phyloP scores from a whole-genome alignment of 2,888 invertebrate species.

The Yponomeuta cagnagella region DNA sequence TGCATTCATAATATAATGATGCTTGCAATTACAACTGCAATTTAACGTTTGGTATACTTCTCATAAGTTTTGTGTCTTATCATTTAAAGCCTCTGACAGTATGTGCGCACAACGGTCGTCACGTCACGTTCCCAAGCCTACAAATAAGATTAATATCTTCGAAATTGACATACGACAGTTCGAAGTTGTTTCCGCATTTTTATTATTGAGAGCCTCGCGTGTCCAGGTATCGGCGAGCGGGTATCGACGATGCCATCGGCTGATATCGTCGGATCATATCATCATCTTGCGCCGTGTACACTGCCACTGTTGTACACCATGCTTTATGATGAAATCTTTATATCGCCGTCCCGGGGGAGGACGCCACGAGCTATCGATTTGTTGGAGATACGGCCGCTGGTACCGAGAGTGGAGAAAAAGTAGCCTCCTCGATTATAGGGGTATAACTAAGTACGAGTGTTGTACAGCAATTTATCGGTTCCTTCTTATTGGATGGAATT shows the following conservation, averaged over 20 bases:
- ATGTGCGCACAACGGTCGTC: slow-evolving; percentile 2
- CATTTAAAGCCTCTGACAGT: not conserved
- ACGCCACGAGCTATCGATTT: slow-evolving; percentile 9
- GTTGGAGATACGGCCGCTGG: not conserved
- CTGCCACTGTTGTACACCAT: slow-evolving; percentile 20
- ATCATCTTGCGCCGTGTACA: slow-evolving; percentile 23
- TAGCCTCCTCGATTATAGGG: not conserved
- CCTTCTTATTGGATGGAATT: not conserved
- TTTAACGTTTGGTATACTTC: not conserved
- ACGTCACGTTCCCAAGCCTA: slow-evolving; percentile 6
- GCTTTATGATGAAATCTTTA: slow-evolving; percentile 13
- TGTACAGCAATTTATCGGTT: not conserved
- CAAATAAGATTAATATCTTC: slow-evolving; percentile 31
- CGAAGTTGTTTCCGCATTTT: slow-evolving; percentile 37
- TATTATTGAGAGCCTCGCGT: slow-evolving; percentile 43
- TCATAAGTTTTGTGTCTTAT: too few species aligned
- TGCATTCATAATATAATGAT: not conserved
- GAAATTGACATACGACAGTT: slow-evolving; percentile 53
- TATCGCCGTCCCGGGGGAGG: slow-evolving; percentile 5
- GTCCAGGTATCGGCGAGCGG: slow-evolving; percentile 31
- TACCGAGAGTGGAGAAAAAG: not conserved
- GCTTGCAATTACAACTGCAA: not conserved
- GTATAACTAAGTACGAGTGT: not conserved
- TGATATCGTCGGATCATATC: slow-evolving; percentile 39
- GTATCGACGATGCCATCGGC: slow-evolving; percentile 53